phyloP scores from a whole-genome alignment of 2,113 vertebrate species.

The Corvus hawaiiensis region DNA sequence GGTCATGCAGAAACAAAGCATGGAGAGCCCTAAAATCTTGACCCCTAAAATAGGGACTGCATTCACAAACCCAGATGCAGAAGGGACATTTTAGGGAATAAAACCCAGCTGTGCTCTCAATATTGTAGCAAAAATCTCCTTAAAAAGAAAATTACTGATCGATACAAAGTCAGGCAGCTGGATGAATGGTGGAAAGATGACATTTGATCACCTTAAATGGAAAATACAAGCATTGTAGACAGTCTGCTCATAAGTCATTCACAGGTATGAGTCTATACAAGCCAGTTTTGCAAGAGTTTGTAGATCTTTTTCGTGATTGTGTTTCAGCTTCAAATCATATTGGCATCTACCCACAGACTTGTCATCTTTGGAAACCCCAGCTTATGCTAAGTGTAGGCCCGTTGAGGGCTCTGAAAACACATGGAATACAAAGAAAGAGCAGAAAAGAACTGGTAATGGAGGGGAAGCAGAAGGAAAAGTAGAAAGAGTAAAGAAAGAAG shows the following conservation, averaged over 20 bases:
- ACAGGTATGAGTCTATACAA: conserved; percentile 37
- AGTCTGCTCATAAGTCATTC: neutral
- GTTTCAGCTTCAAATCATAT: conserved; percentile 1
- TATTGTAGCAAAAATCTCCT: neutral
- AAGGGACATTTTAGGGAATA: neutral
- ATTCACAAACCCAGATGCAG: neutral
- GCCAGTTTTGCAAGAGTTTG: conserved; percentile 32
- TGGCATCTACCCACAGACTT: conserved; percentile 26
- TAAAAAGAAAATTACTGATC: neutral
- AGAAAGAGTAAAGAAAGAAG: neutral
- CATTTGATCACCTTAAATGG: conserved; percentile 31
- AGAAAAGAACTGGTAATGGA: neutral
- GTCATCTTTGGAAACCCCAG: conserved; percentile 28
- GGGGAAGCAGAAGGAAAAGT: neutral
- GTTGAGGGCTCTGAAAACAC: neutral
- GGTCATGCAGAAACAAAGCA: neutral
- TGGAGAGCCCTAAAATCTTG: neutral
- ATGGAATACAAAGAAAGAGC: neutral
- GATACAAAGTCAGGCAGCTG: neutral
- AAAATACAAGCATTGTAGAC: conserved; percentile 18
- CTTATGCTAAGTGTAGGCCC: neutral
- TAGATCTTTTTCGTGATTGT: conserved; percentile 4
- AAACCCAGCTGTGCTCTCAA: neutral
- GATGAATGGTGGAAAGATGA: neutral
- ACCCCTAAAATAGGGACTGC: neutral